Evolutionary conservation across 2,888 invertebrate genomes (phyloP).

Genomic region (Thera britannica): DNA sequence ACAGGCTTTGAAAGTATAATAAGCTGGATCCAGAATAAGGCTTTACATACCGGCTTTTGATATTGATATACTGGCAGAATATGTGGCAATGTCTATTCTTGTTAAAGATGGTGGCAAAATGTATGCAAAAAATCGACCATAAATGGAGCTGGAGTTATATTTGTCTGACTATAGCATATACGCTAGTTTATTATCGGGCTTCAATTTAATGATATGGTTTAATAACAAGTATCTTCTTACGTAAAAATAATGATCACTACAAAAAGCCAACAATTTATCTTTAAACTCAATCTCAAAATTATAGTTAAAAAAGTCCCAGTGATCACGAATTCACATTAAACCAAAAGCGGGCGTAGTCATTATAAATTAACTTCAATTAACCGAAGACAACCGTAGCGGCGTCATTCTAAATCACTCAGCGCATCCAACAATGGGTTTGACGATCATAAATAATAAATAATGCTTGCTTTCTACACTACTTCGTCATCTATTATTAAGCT

Average conservation of each 20-base stretch:
- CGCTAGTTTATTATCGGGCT: too few species aligned
- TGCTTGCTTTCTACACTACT: slow-evolving; percentile 68
- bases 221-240: too few species aligned
- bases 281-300: neutral
- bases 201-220: too few species aligned
- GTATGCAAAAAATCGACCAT: neutral
- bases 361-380: slow-evolving; percentile 40
- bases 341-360: slow-evolving; percentile 26
- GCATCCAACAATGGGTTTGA: slow-evolving; percentile 66
- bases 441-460: slow-evolving; percentile 70
- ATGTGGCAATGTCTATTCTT: slow-evolving; percentile 1
- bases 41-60: slow-evolving; percentile 17
- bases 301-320: slow-evolving; percentile 12
- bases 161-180: neutral
- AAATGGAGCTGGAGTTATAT: neutral
- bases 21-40: slow-evolving; percentile 21
- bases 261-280: neutral
- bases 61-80: slow-evolving; percentile 6
- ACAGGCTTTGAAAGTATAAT: slow-evolving; percentile 39
- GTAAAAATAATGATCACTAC: too few species aligned
- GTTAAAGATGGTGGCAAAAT: neutral
- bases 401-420: slow-evolving; percentile 70
- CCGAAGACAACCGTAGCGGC: slow-evolving; percentile 33
- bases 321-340: slow-evolving; percentile 29
- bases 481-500: slow-evolving; percentile 72